These are phyloP conservation scores for Pseudolaguvia tuberculata DNA, from an alignment of 2,113 vertebrate species.

Conservation along the genomic window DNA sequence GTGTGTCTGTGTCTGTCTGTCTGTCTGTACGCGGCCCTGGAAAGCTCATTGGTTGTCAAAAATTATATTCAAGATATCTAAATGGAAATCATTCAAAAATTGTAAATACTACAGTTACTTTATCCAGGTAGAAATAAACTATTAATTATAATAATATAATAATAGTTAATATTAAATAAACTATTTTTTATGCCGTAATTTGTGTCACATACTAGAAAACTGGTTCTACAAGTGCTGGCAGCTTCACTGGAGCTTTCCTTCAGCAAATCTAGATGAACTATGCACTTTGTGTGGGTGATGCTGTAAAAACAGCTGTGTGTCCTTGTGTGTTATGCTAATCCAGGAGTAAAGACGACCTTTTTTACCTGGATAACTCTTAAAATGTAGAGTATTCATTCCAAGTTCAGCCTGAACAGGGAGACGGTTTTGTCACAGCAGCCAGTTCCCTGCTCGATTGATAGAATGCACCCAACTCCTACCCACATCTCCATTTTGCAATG, in stretches of 20 bases:
- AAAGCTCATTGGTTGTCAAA: not conserved
- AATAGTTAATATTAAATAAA: too few species aligned
- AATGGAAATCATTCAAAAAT: not conserved
- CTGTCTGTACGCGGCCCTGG: not conserved
- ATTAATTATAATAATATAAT: not conserved
- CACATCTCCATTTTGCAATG: not conserved
- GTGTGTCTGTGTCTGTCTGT: too few species aligned
- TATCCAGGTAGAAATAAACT: not conserved
- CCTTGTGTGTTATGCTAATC: conserved; percentile 4
- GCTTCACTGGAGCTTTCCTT: not conserved
- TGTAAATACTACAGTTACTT: not conserved
- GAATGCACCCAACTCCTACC: not conserved
- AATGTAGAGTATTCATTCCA: not conserved
- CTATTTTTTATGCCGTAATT: too few species aligned
- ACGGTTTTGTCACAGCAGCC: not conserved
- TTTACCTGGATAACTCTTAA: not conserved
- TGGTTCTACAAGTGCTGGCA: not conserved
- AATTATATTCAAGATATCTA: not conserved
- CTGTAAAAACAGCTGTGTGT: conserved; percentile 5
- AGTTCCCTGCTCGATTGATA: not conserved
- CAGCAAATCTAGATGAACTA: not conserved
- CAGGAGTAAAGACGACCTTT: not conserved
- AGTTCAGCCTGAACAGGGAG: not conserved
- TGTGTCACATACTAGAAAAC: too few species aligned
- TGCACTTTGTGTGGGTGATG: conserved; percentile 2